Percentiles rank a stretch among this genome's conserved stretches.
phyloP scores from a whole-genome alignment of 2,797 vertebrate species.

The Pempheris klunzingeri region DNA sequence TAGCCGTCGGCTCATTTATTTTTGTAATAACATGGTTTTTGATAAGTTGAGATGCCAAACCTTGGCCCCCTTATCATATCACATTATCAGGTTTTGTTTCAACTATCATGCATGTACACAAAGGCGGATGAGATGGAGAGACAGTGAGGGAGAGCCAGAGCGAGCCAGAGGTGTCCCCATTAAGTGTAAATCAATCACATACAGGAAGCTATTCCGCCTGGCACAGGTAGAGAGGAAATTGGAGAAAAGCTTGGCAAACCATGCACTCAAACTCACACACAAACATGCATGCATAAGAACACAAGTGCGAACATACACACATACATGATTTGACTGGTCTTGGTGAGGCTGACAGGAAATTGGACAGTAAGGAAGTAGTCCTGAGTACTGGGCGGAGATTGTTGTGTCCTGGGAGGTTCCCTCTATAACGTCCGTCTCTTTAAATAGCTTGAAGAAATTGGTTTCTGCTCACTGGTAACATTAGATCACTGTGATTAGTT shows the following conservation, averaged over 20 bases:
- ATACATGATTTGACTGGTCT: slow-evolving; percentile 30
- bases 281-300: neutral
- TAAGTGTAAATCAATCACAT: slow-evolving; percentile 76
- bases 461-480: slow-evolving; percentile 38
- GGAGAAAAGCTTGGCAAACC: slow-evolving; percentile 56
- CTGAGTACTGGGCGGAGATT: slow-evolving; percentile 62
- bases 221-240: slow-evolving; percentile 79
- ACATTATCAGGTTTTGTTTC: slow-evolving; percentile 46
- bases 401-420: slow-evolving; percentile 52
- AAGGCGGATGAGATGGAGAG: slow-evolving; percentile 21
- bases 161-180: slow-evolving; percentile 45
- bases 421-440: slow-evolving; percentile 40
- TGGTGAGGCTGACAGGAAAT: slow-evolving; percentile 73
- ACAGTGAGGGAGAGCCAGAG: neutral
- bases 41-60: slow-evolving; percentile 46
- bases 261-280: slow-evolving; percentile 1
- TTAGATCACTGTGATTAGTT: slow-evolving; percentile 21
- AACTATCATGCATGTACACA: slow-evolving; percentile 17
- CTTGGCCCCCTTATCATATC: slow-evolving; percentile 43
- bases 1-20: slow-evolving; percentile 56
- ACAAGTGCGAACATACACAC: neutral
- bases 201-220: slow-evolving; percentile 72
- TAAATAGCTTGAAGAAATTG: slow-evolving; percentile 68
- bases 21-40: slow-evolving; percentile 42
- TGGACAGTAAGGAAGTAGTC: slow-evolving; percentile 66